These are phyloP conservation scores for Myrmophylax atrothorax DNA, from an alignment of 2,113 vertebrate species.

Conservation along the genomic window DNA sequence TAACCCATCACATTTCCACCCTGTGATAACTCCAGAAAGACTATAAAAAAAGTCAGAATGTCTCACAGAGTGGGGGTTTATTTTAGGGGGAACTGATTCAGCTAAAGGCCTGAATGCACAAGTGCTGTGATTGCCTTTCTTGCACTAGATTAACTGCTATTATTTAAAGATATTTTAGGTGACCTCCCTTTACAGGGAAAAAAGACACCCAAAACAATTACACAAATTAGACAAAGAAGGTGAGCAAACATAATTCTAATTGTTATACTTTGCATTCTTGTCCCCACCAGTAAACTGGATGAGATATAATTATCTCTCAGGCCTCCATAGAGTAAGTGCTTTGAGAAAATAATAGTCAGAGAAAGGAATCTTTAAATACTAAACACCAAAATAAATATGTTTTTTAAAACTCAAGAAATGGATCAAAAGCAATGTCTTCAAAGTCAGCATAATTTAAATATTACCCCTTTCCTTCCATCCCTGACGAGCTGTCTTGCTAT, in stretches of 20 bases:
- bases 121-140: not conserved
- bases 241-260: not conserved
- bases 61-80: not conserved
- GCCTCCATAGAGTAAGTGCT: not conserved
- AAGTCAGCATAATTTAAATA: slow-evolving; percentile 52
- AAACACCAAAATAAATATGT: not conserved
- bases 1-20: not conserved
- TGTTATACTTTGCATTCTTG: not conserved
- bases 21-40: not conserved
- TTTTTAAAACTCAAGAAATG: not conserved
- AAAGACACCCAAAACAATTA: not conserved
- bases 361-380: not conserved
- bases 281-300: not conserved
- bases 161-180: not conserved
- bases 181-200: not conserved
- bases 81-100: not conserved
- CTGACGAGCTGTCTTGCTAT: slow-evolving; percentile 46
- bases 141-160: not conserved
- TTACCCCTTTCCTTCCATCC: slow-evolving; percentile 30
- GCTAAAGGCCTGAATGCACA: not conserved
- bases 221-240: not conserved
- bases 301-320: not conserved
- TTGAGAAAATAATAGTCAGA: not conserved
- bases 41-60: not conserved
- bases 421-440: slow-evolving; percentile 32